phyloP scores from a whole-genome alignment of 2,113 vertebrate species.

The Percopsis transmontana region DNA sequence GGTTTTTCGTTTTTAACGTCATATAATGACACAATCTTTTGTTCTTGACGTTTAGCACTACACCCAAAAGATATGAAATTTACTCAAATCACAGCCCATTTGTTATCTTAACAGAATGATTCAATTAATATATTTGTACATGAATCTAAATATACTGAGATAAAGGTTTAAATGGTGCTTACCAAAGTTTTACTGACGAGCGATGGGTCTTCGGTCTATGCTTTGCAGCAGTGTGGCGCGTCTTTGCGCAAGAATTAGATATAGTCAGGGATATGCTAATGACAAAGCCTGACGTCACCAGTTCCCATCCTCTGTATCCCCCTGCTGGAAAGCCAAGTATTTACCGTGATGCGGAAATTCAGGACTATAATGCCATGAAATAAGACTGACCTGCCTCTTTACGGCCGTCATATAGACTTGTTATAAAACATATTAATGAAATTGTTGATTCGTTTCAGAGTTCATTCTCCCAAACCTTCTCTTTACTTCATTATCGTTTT shows the following conservation, averaged over 20 bases:
- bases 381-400: no score
- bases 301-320: conserved; percentile 1
- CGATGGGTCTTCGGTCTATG: conserved; percentile 42
- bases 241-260: conserved; percentile 58
- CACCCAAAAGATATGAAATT: no score
- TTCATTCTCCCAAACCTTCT: no score
- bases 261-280: conserved; percentile 80
- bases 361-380: neutral
- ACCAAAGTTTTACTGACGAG: conserved; percentile 55
- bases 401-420: no score
- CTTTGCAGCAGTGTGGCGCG: conserved; percentile 70
- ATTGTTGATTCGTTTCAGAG: no score
- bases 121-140: neutral
- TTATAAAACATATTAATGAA: no score
- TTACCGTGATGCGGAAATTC: neutral
- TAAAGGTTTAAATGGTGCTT: conserved; percentile 33
- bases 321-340: conserved; percentile 26
- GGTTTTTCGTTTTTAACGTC: neutral
- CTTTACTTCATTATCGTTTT: no score
- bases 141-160: neutral
- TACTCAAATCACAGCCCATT: no score
- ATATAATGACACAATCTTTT: neutral
- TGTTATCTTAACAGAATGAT: neutral
- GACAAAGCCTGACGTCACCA: conserved; percentile 70
- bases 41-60: neutral